Percentiles rank a stretch among this genome's conserved stretches.
These are phyloP conservation scores for Champsocephalus gunnari DNA, from an alignment of 2,797 vertebrate species.

Conservation along the genomic window DNA sequence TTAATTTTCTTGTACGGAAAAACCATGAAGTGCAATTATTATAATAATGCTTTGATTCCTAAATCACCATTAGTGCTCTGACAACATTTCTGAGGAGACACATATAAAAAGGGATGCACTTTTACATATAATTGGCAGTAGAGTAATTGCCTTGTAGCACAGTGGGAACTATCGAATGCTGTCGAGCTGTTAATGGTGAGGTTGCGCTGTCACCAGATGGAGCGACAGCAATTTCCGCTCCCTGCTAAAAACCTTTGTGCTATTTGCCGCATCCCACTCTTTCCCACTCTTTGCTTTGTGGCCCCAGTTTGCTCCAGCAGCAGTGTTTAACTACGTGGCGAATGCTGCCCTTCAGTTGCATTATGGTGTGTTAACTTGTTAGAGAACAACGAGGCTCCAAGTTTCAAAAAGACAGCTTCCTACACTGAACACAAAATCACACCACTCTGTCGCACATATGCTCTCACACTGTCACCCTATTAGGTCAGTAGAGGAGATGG, in stretches of 20 bases:
- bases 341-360: constrained; percentile 39
- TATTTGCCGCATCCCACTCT: constrained; percentile 25
- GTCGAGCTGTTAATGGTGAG: constrained; percentile 17
- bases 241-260: constrained; percentile 12
- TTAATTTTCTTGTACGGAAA: background rate
- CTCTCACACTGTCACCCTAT: constrained; percentile 13
- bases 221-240: constrained; percentile 22
- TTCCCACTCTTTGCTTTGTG: constrained; percentile 8
- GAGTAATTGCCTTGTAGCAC: background rate
- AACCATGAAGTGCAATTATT: background rate
- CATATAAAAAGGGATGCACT: background rate
- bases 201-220: background rate
- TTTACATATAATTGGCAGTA: constrained; percentile 2
- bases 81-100: constrained; percentile 8
- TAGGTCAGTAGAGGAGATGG: constrained; percentile 18
- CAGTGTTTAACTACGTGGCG: constrained; percentile 23
- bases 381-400: background rate
- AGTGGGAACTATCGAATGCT: constrained; percentile 1
- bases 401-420: constrained; percentile 17
- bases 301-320: constrained; percentile 30
- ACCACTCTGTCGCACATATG: constrained; percentile 20
- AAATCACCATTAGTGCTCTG: background rate
- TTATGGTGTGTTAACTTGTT: constrained; percentile 16
- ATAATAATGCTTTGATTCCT: background rate
- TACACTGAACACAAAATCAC: constrained; percentile 27